Percentiles rank a stretch among this genome's conserved stretches.
Evolutionary conservation across 2,888 invertebrate genomes (phyloP).

Genomic region (Thalpophila matura): DNA sequence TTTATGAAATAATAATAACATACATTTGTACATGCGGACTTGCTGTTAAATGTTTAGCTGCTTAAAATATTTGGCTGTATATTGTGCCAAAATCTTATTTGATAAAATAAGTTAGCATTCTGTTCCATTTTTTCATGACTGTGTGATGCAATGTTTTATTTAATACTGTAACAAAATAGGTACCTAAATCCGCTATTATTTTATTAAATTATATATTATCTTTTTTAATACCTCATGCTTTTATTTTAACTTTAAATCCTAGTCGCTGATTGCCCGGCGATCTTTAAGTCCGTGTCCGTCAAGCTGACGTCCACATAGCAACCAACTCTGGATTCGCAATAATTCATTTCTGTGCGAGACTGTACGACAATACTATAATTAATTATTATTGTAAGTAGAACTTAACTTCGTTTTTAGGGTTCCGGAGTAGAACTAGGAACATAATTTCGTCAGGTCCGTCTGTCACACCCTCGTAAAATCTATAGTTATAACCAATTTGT

Average conservation of each 20-base stretch:
- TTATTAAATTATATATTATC: conserved; percentile 38
- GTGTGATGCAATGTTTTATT: conserved; percentile 34
- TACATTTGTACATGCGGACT: conserved; percentile 11
- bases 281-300: no score
- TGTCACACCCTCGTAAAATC: no score
- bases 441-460: no score
- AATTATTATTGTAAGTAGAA: no score
- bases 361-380: no score
- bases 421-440: no score
- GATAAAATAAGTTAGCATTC: conserved; percentile 29
- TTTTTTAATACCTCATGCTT: conserved; percentile 32
- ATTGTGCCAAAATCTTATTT: conserved; percentile 55
- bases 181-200: conserved; percentile 39
- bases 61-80: conserved; percentile 44
- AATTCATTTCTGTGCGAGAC: no score
- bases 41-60: conserved; percentile 37
- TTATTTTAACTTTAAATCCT: conserved; percentile 19
- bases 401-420: no score
- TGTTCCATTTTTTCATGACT: conserved; percentile 11
- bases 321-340: no score
- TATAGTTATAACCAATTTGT: no score
- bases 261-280: no score
- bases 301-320: no score
- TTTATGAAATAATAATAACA: conserved; percentile 5
- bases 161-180: conserved; percentile 18